These are phyloP conservation scores for Phenganax stokvisi DNA, from an alignment of 92 coral and sea anemone genomes.

Conservation along the genomic window DNA sequence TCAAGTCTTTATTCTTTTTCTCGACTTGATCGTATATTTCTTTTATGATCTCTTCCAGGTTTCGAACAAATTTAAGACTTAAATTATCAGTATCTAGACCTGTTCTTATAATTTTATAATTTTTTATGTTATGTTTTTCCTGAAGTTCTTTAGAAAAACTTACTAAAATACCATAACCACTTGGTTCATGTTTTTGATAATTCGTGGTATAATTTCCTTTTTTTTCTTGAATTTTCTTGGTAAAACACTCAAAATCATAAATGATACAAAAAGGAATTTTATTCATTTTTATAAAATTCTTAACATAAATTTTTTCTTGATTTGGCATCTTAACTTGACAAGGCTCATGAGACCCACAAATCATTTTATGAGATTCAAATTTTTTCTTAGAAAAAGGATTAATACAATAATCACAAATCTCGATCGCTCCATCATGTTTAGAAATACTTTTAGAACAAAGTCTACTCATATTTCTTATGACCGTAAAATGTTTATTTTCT, in stretches of 20 bases:
- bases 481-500: no score
- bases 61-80: no score
- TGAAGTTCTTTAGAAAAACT: no score
- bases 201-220: neutral
- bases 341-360: neutral
- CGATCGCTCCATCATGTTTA: neutral
- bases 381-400: neutral
- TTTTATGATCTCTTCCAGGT: no score
- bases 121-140: no score
- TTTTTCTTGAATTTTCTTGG: conserved; percentile 11
- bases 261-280: conserved; percentile 10
- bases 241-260: conserved; percentile 29
- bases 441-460: conserved; percentile 3
- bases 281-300: conserved; percentile 43
- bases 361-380: neutral
- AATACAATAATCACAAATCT: neutral
- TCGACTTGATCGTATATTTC: no score
- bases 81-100: no score
- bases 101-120: no score
- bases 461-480: neutral
- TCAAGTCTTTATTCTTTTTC: no score
- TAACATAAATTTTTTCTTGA: neutral
- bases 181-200: conserved; percentile 22
- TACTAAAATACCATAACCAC: no score
- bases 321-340: neutral